Evolutionary conservation across 2,113 vertebrate species (phyloP).

Genomic region (Sorex araneus): DNA sequence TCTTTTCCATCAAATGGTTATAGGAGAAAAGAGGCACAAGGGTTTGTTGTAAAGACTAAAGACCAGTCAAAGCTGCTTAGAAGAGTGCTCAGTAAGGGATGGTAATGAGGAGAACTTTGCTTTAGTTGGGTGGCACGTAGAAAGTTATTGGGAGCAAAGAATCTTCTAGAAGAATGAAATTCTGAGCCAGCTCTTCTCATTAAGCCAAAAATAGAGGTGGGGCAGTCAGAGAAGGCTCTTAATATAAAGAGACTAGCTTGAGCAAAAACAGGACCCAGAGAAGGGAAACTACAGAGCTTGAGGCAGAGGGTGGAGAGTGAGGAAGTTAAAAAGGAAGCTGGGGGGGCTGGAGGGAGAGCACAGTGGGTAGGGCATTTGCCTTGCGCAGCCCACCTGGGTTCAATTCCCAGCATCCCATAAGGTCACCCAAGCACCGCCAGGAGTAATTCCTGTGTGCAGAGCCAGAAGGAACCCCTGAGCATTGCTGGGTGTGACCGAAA

Average conservation of each 20-base stretch:
- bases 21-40: not conserved
- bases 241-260: not conserved
- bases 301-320: not conserved
- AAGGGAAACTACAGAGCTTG: not conserved
- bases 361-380: no score
- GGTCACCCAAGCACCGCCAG: no score
- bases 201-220: not conserved
- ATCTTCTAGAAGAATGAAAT: conserved; percentile 41
- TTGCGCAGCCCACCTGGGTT: no score
- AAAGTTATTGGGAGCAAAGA: not conserved
- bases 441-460: no score
- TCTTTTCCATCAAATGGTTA: conserved; percentile 39
- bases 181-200: conserved; percentile 40
- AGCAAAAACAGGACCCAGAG: conserved; percentile 16
- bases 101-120: not conserved
- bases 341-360: no score
- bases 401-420: no score
- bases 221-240: not conserved
- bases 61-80: conserved; percentile 9
- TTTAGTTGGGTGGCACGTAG: not conserved
- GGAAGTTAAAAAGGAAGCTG: not conserved
- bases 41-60: not conserved
- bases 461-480: no score
- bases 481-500: no score
- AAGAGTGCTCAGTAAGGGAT: conserved; percentile 24